Conservation (phyloP, 2,888 invertebrate genomes). For the Papilio protenor region DNA sequence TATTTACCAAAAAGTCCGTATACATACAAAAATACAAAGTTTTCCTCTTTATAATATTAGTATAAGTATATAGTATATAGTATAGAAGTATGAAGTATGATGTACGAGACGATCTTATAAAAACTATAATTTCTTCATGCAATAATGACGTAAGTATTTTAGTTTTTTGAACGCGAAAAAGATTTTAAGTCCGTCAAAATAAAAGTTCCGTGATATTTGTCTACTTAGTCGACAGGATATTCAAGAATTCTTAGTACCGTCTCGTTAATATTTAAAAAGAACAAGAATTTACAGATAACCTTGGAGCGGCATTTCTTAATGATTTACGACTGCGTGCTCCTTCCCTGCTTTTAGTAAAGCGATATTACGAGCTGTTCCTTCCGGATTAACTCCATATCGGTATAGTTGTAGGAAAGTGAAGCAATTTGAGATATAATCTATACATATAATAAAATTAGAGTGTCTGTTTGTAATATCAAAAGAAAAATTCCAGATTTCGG, state of each 20-base stretch:
- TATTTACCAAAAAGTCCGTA: too few relatives aligned
- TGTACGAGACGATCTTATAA: too few relatives aligned
- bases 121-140: too few relatives aligned
- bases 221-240: background rate
- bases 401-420: slow-evolving; percentile 30
- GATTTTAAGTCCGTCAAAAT: background rate
- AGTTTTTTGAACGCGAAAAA: background rate
- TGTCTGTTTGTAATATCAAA: too few relatives aligned
- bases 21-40: too few relatives aligned
- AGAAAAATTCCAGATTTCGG: too few relatives aligned
- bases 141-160: too few relatives aligned
- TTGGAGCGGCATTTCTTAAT: slow-evolving; percentile 26
- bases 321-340: slow-evolving; percentile 34
- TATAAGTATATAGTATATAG: too few relatives aligned
- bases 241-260: slow-evolving; percentile 14
- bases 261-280: slow-evolving; percentile 18
- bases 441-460: too few relatives aligned
- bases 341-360: slow-evolving; percentile 11
- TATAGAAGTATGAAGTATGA: too few relatives aligned
- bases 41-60: too few relatives aligned
- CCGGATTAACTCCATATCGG: slow-evolving; percentile 33
- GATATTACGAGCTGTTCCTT: slow-evolving; percentile 38
- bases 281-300: slow-evolving; percentile 4
- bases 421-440: background rate
- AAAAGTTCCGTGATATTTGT: background rate